These are phyloP conservation scores for Lasioglossum zephyrum DNA, from an alignment of 2,888 invertebrate genomes.

Conservation along the genomic window DNA sequence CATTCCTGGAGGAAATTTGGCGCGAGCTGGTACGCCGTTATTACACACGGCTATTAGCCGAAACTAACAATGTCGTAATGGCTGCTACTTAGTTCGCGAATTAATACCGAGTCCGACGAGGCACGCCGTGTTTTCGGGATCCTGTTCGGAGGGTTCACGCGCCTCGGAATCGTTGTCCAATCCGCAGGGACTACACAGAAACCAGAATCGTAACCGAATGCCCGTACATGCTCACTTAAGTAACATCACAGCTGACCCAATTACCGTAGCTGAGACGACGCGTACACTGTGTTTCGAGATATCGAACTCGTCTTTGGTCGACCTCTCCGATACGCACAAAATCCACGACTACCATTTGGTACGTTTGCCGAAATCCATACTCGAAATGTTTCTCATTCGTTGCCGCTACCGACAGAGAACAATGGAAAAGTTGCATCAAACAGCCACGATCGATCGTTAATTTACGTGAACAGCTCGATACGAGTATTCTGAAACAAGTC, in stretches of 20 bases:
- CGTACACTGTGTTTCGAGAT: constrained; percentile 34
- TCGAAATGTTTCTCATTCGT: neutral
- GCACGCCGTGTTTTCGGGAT: neutral
- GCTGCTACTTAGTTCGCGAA: constrained; percentile 6
- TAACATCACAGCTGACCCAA: constrained; percentile 74
- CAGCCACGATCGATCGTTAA: neutral
- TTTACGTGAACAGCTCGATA: neutral
- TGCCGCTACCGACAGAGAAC: neutral
- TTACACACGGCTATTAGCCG: neutral
- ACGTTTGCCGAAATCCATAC: neutral
- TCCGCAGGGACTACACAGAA: constrained; percentile 58
- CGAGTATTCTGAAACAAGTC: neutral
- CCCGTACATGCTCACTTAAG: constrained; percentile 70
- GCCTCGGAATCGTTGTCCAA: constrained; percentile 57
- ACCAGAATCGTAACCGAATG: constrained; percentile 65
- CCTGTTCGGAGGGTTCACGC: constrained; percentile 29
- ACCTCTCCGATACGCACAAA: neutral
- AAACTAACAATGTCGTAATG: neutral
- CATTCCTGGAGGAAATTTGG: neutral
- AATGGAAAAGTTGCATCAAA: neutral
- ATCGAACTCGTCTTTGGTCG: constrained; percentile 1
- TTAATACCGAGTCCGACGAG: neutral
- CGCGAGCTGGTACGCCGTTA: neutral
- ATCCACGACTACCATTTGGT: neutral
- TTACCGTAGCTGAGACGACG: constrained; percentile 64